Evolutionary conservation across 2,797 vertebrate species (phyloP), one percentile per base, ranked within the genome.

Genomic region (Myoxocephalus aenaeus): DNA sequence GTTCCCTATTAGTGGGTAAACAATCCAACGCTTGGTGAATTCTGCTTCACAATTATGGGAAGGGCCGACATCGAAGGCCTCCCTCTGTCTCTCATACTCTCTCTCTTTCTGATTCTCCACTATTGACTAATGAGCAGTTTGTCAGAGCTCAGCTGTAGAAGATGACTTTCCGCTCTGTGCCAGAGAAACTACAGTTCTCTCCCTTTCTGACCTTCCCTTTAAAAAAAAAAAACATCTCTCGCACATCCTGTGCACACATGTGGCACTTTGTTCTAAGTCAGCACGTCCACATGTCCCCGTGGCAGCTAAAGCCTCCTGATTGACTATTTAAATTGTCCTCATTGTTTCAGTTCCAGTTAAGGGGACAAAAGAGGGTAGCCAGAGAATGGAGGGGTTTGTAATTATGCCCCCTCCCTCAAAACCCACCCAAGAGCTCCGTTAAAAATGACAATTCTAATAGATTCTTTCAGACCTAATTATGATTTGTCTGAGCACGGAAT

Each of bases 401-500:
- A 94, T 95, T 93, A 93, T 80, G 73, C 72, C 79, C 83, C 80
- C 75, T 42, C 42, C 54, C 34, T 65, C 27, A 10, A 5, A 29
- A 17, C 50, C 69, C 69, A 65, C 77, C 84, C 82, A 77, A 74
- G 82, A 82, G 86, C 89, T 87, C 87, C 11, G 87, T 94, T 94
- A 92, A 92, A 27, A 92, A 92, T 93, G 93, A 92, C 93, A 93
- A 90, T 93, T 86, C 90, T 94, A 95, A 95, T 93, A 88, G 93
- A 92, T 87, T 92, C 92, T 91, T 94, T 94, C 92, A 92, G 91
- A 88, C 90, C 92, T 94, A 92, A 94, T 95, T 95, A 94, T 91
- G 90, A 94, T 94, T 93, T 92, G 92, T 94, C 93, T 93, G 90
- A 77, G 75, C 89, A 84, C 32, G 58, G 87, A 92, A 90, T 87